A percentile compares a stretch with the other conserved stretches of the same genome.
phyloP scores from a whole-genome alignment of 1,140 invertebrate species.

The Drosophila pallidifrons region DNA sequence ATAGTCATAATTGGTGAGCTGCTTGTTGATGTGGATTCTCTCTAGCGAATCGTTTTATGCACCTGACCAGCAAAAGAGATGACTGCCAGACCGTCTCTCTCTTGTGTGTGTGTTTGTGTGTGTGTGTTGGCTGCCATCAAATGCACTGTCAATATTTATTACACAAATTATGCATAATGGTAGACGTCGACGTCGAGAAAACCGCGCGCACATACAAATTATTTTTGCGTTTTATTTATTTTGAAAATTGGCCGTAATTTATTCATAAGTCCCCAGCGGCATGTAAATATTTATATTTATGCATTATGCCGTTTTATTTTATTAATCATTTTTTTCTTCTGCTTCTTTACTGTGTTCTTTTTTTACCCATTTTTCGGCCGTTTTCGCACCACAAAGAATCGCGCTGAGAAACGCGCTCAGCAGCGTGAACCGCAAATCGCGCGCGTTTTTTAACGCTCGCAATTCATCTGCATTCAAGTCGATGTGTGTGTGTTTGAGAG shows the following conservation, averaged over 20 bases:
- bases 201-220: constrained; percentile 71
- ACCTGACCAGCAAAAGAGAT: constrained; percentile 5
- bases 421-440: constrained; percentile 36
- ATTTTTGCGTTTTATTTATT: constrained; percentile 82
- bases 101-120: not conserved
- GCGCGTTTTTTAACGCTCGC: constrained; percentile 40
- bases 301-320: constrained; percentile 65
- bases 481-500: constrained; percentile 11
- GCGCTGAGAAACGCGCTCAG: constrained; percentile 21
- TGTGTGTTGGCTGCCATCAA: constrained; percentile 39
- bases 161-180: constrained; percentile 69
- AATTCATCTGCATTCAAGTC: constrained; percentile 18
- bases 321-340: constrained; percentile 22
- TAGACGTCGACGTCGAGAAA: constrained; percentile 21
- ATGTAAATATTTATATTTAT: constrained; percentile 82
- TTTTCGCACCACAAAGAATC: constrained; percentile 27
- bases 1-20: constrained; percentile 13
- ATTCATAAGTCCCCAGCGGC: constrained; percentile 74
- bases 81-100: too few relatives aligned
- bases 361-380: constrained; percentile 19
- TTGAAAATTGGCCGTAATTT: constrained; percentile 80
- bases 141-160: constrained; percentile 74
- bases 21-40: constrained; percentile 27
- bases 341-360: not conserved
- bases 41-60: constrained; percentile 39